These are phyloP conservation scores for Mamestra brassicae DNA, from an alignment of 2,888 invertebrate species.

Conservation along the genomic window DNA sequence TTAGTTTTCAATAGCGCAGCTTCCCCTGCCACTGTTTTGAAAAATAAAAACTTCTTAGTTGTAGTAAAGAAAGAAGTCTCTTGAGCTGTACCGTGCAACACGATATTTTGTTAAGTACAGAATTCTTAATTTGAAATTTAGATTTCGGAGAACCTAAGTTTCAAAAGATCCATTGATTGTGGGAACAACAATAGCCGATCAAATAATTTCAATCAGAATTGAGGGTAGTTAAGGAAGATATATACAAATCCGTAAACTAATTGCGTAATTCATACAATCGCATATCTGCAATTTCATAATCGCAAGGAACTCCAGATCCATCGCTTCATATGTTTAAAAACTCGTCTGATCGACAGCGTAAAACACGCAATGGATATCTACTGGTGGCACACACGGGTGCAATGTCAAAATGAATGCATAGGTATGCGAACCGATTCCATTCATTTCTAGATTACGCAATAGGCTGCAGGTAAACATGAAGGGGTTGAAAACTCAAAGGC, in stretches of 20 bases:
- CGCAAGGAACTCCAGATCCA: too few species aligned
- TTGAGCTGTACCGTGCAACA: not conserved
- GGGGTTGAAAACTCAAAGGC: not conserved
- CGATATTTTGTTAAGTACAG: not conserved
- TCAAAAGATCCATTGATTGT: not conserved
- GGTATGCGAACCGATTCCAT: too few species aligned
- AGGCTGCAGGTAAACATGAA: not conserved
- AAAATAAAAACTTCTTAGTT: conserved; percentile 55
- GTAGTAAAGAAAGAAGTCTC: not conserved
- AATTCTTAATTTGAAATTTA: not conserved
- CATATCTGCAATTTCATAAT: too few species aligned
- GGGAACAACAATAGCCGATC: not conserved
- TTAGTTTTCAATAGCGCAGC: conserved; percentile 71
- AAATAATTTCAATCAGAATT: not conserved
- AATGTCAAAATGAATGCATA: too few species aligned
- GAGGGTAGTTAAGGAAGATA: conserved; percentile 5
- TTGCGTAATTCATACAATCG: too few species aligned
- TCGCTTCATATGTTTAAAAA: too few species aligned
- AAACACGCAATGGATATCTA: too few species aligned
- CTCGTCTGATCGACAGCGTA: too few species aligned
- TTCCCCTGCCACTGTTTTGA: conserved; percentile 80
- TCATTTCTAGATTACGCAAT: too few species aligned
- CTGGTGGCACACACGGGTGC: too few species aligned
- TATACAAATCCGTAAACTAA: conserved; percentile 12
- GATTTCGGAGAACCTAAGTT: not conserved